Base-by-base conservation (phyloP, 2,113 vertebrate genomes). In the Gallinago jamesoni region DNA sequence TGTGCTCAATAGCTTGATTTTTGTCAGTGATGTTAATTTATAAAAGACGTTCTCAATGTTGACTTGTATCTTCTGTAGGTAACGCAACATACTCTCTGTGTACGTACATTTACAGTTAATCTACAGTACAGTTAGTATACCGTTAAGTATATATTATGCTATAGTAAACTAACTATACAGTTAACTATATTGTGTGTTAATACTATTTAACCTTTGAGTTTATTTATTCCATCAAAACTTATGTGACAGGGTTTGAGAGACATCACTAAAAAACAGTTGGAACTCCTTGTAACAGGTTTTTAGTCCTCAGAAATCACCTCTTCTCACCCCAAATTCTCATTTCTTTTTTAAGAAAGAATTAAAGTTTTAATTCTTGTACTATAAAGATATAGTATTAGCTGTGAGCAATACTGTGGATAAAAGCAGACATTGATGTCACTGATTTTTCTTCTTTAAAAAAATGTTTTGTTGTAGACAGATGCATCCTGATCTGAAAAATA, bases 401-500 rank as follows among this genome's bases (percentile, higher is more conserved):
- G 19, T 87, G 41, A 52, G 39, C 13, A 37, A 3, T 81, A 28
- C 12, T 37, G 23, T 74, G 41, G 10, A n/a, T 76, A 21, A 78
- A 87, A 79, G 7, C 35, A 74, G 55, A 17, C 6, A 6, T 7
- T 69, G 17, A 37, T 83, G 19, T 70, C 14, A 67, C 18, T 80
- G 35, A 91, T 92, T 80, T 81, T 20, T 10, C 35, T 66, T 57
- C 60, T 62, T 59, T 6, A 25, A 80, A 81, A 35, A 47, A 82
- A 91, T 93, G 14, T 96, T 96, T 74, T 92, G 17, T 79, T 96
- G 5, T 87, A 99, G 99, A 92, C 98, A 98, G 95, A 97, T 98
- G 94, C 97, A 99, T 92, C 98, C 99, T 79, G 98, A 99, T 80
- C 97, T 99, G 83, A 98, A 96, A 95, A 98, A 98, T 52, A 98